Conservation (phyloP, 23 tunicate genomes). For the Styela plicata region DNA sequence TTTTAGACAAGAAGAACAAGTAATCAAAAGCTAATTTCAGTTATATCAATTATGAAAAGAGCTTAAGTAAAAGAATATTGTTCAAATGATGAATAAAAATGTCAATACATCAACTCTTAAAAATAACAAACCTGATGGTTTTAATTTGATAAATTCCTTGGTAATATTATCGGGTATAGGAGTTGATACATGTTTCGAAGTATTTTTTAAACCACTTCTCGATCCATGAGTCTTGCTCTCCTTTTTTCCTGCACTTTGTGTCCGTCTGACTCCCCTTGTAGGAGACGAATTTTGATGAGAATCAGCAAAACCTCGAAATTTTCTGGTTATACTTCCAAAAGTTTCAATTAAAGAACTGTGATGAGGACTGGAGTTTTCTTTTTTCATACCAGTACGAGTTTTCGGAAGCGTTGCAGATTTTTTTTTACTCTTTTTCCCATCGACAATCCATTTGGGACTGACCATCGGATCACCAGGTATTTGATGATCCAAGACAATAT, state of each 20-base stretch:
- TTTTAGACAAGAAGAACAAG: too few relatives aligned
- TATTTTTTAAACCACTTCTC: constrained; percentile 2
- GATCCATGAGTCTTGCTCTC: constrained; percentile 2
- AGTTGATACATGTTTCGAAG: constrained; percentile 12
- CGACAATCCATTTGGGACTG: constrained; percentile 5
- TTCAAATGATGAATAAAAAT: too few relatives aligned
- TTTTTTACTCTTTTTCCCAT: constrained; percentile 28
- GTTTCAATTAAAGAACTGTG: constrained; percentile 65
- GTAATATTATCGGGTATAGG: background rate
- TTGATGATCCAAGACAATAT: background rate
- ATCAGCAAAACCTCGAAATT: constrained; percentile 53
- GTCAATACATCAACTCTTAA: too few relatives aligned
- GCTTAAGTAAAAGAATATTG: too few relatives aligned
- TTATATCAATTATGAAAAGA: too few relatives aligned
- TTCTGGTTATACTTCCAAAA: constrained; percentile 67
- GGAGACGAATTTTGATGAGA: constrained; percentile 32
- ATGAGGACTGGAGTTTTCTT: constrained; percentile 31
- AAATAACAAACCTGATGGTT: background rate
- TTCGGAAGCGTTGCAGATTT: constrained; percentile 70
- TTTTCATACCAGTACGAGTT: constrained; percentile 15
- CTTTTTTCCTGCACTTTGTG: constrained; percentile 25
- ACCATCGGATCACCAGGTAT: background rate
- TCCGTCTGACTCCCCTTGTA: constrained; percentile 21
- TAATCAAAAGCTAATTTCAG: too few relatives aligned
- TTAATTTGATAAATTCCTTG: background rate